phyloP scores from a whole-genome alignment of 2,888 invertebrate genomes.

The Monochamus alternatus region DNA sequence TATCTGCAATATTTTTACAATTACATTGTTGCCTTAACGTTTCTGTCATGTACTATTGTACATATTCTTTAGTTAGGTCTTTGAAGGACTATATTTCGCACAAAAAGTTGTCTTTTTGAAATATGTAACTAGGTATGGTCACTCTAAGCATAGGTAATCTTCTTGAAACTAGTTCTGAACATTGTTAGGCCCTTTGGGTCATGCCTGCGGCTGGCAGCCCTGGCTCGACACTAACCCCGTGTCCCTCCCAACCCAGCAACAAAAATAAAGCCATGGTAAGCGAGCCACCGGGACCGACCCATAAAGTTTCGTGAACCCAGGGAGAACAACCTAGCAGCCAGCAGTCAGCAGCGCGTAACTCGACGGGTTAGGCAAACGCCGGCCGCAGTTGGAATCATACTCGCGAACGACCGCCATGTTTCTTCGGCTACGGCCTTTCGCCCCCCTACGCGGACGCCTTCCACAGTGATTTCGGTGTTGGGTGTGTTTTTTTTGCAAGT shows the following conservation, averaged over 20 bases:
- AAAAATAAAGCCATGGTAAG: slow-evolving; percentile 15
- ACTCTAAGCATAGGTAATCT: too few species aligned
- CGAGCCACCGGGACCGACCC: slow-evolving; percentile 30
- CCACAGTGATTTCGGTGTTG: background rate
- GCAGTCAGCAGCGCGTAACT: slow-evolving; percentile 22
- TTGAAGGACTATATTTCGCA: too few species aligned
- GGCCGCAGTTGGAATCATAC: slow-evolving; percentile 47
- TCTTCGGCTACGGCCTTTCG: slow-evolving; percentile 35
- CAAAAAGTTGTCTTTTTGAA: too few species aligned
- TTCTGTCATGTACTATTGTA: too few species aligned
- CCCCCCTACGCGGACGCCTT: slow-evolving; percentile 15
- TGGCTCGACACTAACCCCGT: background rate
- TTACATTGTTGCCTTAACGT: too few species aligned
- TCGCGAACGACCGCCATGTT: slow-evolving; percentile 54
- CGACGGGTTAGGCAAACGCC: background rate
- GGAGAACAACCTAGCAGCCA: slow-evolving; percentile 25
- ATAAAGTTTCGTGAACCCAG: slow-evolving; percentile 34
- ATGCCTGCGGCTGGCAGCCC: background rate
- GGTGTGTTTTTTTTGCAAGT: slow-evolving; percentile 8
- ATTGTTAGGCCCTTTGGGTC: too few species aligned
- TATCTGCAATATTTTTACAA: too few species aligned
- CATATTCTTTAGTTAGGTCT: too few species aligned
- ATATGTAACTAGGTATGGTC: too few species aligned
- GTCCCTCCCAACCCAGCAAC: background rate
- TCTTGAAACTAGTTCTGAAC: too few species aligned